These are phyloP conservation scores for Bombyx huttoni DNA, from an alignment of 2,888 invertebrate species.

Conservation along the genomic window DNA sequence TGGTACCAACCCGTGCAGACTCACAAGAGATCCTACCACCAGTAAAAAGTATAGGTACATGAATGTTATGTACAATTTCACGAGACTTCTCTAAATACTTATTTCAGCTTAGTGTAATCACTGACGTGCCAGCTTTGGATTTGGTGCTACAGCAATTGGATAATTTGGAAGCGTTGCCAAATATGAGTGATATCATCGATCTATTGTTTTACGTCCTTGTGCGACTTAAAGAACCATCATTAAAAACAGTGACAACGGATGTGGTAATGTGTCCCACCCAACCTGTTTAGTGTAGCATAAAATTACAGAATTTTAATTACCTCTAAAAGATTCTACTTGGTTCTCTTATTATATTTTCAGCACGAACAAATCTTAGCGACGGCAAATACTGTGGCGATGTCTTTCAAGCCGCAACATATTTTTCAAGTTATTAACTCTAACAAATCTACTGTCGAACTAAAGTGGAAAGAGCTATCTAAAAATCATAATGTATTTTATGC, in stretches of 20 bases:
- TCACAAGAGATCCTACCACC: too few species aligned
- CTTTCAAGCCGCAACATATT: conserved; percentile 75
- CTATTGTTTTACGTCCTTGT: conserved; percentile 78
- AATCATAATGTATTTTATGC: conserved; percentile 75
- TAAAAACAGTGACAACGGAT: conserved; percentile 69
- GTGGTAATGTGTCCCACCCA: conserved; percentile 36
- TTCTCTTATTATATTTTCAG: conserved; percentile 38
- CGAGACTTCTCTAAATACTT: not conserved
- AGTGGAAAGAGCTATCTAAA: conserved; percentile 72
- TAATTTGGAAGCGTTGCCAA: conserved; percentile 47
- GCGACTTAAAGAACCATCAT: conserved; percentile 71
- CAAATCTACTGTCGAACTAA: conserved; percentile 69
- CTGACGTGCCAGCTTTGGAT: conserved; percentile 70
- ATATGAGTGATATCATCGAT: conserved; percentile 68
- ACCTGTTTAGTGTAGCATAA: not conserved
- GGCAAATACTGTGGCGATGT: conserved; percentile 51
- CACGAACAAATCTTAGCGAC: conserved; percentile 68
- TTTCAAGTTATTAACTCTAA: conserved; percentile 75
- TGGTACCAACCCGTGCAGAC: too few species aligned
- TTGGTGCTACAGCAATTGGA: conserved; percentile 63
- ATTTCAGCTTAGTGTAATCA: conserved; percentile 65
- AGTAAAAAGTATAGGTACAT: too few species aligned
- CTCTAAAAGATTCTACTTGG: too few species aligned
- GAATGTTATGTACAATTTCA: too few species aligned
- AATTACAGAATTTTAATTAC: too few species aligned